phyloP scores from a whole-genome alignment of 2,113 vertebrate genomes.

The Pollachius pollachius region DNA sequence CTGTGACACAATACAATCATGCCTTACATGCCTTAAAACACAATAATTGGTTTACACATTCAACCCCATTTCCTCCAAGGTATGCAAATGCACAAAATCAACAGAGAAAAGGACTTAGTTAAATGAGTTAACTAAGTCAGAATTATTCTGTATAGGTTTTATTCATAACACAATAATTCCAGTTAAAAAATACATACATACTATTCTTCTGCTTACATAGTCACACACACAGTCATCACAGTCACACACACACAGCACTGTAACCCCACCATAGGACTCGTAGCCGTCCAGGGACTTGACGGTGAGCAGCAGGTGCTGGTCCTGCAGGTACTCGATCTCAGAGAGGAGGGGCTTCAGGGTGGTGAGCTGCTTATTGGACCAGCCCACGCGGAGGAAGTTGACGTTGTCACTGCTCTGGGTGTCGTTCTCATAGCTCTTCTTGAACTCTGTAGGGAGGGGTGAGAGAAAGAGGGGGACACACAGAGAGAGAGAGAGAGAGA shows the following conservation, averaged over 20 bases:
- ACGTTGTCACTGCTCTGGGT: slow-evolving; percentile 94
- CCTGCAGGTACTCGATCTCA: slow-evolving; percentile 94
- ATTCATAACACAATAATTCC: too few relatives aligned
- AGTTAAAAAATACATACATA: background rate
- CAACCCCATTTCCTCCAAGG: too few relatives aligned
- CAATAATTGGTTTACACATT: too few relatives aligned
- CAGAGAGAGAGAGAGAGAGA: slow-evolving; percentile 1
- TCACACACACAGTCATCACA: slow-evolving; percentile 66
- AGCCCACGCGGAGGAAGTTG: slow-evolving; percentile 95
- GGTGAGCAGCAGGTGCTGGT: slow-evolving; percentile 93
- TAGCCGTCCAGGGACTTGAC: slow-evolving; percentile 96
- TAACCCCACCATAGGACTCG: slow-evolving; percentile 84
- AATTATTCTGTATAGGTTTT: too few relatives aligned
- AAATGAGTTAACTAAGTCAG: too few relatives aligned
- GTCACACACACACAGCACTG: background rate
- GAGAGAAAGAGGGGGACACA: slow-evolving; percentile 15
- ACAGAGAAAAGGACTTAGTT: too few relatives aligned
- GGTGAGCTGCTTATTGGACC: slow-evolving; percentile 93
- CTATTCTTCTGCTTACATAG: slow-evolving; percentile 63
- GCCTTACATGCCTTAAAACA: too few relatives aligned
- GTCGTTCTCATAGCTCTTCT: slow-evolving; percentile 96
- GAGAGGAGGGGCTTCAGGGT: slow-evolving; percentile 96
- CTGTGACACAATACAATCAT: too few relatives aligned
- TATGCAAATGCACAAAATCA: too few relatives aligned
- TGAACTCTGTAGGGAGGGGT: slow-evolving; percentile 79